phyloP scores from a whole-genome alignment of 2,797 vertebrate genomes.

The Rhincodon typus region DNA sequence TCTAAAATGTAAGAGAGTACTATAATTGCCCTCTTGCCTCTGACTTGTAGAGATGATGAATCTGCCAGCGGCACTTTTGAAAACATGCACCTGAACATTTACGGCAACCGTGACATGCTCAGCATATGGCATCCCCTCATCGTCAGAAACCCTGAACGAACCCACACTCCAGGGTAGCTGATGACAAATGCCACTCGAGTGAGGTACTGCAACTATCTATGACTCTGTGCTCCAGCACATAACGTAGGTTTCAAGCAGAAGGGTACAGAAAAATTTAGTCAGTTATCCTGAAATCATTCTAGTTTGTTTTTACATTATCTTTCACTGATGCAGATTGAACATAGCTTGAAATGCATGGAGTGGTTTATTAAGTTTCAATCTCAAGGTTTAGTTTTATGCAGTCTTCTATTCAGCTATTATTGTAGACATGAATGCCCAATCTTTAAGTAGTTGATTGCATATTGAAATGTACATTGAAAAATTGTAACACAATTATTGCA shows the following conservation, averaged over 20 bases:
- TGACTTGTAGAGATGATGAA: not conserved
- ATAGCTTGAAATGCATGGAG: not conserved
- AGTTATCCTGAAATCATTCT: not conserved
- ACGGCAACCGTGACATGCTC: not conserved
- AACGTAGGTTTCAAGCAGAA: not conserved
- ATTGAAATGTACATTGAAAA: not conserved
- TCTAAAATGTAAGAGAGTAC: not conserved
- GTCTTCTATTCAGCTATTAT: not conserved
- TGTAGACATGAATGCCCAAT: not conserved
- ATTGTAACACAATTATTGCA: not conserved
- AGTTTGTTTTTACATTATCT: not conserved
- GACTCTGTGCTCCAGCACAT: not conserved
- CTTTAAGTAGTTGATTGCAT: not conserved
- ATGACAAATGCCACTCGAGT: not conserved
- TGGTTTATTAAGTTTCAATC: constrained; percentile 2
- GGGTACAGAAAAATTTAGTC: not conserved
- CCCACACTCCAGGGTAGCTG: no score
- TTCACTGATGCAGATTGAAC: not conserved
- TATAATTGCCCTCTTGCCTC: not conserved
- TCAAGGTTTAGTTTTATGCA: not conserved
- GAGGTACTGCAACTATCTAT: not conserved
- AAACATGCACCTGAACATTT: not conserved
- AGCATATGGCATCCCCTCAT: not conserved
- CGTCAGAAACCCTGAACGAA: not conserved
- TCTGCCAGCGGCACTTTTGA: not conserved